phyloP scores from a whole-genome alignment of 2,797 vertebrate species.

The Rhabdophis nuchalis region DNA sequence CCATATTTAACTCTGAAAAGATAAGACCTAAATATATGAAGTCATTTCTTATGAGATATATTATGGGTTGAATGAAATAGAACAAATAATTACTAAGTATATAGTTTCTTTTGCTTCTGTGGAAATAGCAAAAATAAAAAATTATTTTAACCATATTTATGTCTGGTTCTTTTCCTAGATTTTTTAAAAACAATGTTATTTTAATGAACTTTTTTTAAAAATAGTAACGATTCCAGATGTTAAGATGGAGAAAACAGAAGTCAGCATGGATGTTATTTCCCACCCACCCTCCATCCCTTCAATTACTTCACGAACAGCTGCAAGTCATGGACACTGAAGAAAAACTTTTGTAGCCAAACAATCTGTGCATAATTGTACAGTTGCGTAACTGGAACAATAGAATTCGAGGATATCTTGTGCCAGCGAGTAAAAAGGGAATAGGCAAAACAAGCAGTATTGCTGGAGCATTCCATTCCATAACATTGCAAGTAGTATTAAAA shows the following conservation, averaged over 20 bases:
- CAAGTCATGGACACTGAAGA: not conserved
- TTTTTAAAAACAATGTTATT: not conserved
- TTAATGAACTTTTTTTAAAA: not conserved
- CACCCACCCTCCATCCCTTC: not conserved
- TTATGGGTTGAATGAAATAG: not conserved
- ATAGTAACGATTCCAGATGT: not conserved
- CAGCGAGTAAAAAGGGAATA: not conserved
- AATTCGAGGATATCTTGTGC: not conserved
- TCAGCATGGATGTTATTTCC: not conserved
- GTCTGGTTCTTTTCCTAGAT: not conserved
- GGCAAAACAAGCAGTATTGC: not conserved
- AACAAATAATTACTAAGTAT: not conserved
- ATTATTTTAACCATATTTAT: not conserved
- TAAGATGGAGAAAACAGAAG: not conserved
- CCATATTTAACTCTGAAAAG: not conserved
- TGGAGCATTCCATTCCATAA: not conserved
- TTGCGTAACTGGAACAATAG: not conserved
- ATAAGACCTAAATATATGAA: not conserved
- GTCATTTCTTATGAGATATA: not conserved
- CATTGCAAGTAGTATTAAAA: not conserved
- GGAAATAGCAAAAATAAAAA: not conserved
- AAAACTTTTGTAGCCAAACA: not conserved
- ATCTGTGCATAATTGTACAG: not conserved
- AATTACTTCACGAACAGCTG: not conserved
- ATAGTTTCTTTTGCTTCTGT: not conserved